Conservation (phyloP, 2,113 vertebrate species). For the Gavia stellata region DNA sequence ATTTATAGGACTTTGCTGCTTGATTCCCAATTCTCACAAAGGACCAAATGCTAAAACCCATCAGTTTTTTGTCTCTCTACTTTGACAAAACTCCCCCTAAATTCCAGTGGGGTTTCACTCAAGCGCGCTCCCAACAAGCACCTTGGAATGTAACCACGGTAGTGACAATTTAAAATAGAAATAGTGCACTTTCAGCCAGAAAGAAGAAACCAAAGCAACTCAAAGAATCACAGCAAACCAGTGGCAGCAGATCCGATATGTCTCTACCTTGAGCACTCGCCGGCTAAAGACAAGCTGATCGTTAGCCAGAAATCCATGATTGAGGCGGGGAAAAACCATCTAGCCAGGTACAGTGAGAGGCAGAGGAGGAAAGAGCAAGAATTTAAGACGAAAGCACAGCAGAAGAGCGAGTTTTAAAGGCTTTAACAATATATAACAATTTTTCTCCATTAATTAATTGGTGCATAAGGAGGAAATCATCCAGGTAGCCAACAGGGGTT, state of each 20-base stretch:
- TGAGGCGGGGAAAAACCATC: slow-evolving; percentile 91
- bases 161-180: not conserved
- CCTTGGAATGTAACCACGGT: not conserved
- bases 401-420: not conserved
- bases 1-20: not conserved
- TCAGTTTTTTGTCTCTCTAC: not conserved
- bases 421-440: not conserved
- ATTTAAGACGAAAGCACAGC: not conserved
- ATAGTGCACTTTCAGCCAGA: not conserved
- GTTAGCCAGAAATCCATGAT: slow-evolving; percentile 82
- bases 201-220: not conserved
- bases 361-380: slow-evolving; percentile 36
- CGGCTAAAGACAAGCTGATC: slow-evolving; percentile 83
- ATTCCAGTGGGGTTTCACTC: not conserved
- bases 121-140: not conserved
- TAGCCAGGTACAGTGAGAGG: slow-evolving; percentile 38
- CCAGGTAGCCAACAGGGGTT: not conserved
- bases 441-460: not conserved
- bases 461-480: not conserved
- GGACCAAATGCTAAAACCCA: not conserved
- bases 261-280: slow-evolving; percentile 92
- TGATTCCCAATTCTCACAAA: not conserved
- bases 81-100: not conserved
- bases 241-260: not conserved
- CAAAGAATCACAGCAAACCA: slow-evolving; percentile 39